Conservation (phyloP, 2,888 invertebrate species). For the Agapostemon virescens region DNA sequence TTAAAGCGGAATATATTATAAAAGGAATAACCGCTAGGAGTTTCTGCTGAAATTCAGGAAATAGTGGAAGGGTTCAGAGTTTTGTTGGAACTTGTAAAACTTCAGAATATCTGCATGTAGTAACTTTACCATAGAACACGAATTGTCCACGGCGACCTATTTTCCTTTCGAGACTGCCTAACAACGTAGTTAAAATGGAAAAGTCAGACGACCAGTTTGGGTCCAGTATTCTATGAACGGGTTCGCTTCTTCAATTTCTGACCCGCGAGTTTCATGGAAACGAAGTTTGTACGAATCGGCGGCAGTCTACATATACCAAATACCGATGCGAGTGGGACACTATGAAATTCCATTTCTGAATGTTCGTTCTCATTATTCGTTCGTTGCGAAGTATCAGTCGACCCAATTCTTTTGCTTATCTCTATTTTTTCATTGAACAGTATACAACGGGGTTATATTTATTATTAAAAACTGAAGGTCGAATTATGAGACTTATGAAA, state of each 20-base stretch:
- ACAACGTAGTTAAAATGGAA: neutral
- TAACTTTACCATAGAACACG: slow-evolving; percentile 18
- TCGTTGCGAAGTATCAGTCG: neutral
- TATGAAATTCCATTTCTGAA: neutral
- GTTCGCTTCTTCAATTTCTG: neutral
- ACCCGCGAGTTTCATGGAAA: neutral
- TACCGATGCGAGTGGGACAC: too few relatives aligned
- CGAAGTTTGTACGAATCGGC: neutral
- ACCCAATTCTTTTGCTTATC: neutral
- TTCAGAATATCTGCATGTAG: slow-evolving; percentile 7
- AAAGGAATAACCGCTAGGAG: neutral
- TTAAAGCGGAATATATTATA: slow-evolving; percentile 8
- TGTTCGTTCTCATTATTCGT: neutral
- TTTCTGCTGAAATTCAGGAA: slow-evolving; percentile 9
- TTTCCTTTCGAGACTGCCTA: slow-evolving; percentile 10
- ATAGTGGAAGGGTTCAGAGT: slow-evolving; percentile 10
- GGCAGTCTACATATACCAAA: neutral
- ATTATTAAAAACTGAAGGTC: too few relatives aligned
- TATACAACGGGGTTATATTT: too few relatives aligned
- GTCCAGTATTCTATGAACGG: neutral
- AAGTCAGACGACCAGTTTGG: slow-evolving; percentile 5
- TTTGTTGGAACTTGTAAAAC: slow-evolving; percentile 17
- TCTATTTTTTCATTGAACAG: neutral
- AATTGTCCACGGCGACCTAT: slow-evolving; percentile 11
- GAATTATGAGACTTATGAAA: too few relatives aligned